Conservation (phyloP, 2,113 vertebrate genomes). For the Rana temporaria region DNA sequence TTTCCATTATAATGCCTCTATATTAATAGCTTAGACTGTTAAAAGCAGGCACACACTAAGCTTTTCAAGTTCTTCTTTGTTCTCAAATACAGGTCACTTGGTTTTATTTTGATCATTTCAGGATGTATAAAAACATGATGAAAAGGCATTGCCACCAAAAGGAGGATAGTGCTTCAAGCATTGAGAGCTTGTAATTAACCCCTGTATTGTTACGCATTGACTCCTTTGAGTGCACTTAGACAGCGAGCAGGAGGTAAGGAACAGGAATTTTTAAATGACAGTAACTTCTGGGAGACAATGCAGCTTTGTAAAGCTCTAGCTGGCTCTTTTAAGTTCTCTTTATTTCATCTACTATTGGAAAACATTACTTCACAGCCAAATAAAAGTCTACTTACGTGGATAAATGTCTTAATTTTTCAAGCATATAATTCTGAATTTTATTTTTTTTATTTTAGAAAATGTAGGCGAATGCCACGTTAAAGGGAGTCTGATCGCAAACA, state of each 20-base stretch:
- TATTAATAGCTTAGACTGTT: background rate
- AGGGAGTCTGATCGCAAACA: too few relatives aligned
- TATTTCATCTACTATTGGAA: slow-evolving; percentile 6
- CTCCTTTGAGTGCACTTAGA: slow-evolving; percentile 6
- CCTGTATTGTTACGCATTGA: slow-evolving; percentile 14
- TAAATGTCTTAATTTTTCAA: background rate
- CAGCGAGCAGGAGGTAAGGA: background rate
- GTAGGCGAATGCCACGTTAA: too few relatives aligned
- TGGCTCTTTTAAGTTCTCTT: background rate
- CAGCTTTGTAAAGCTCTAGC: slow-evolving; percentile 14
- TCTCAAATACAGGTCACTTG: slow-evolving; percentile 8
- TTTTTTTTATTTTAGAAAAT: background rate
- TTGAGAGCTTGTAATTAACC: slow-evolving; percentile 23
- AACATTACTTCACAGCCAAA: background rate
- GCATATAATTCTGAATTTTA: background rate
- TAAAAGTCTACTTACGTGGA: background rate
- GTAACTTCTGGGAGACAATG: slow-evolving; percentile 4
- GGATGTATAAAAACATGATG: slow-evolving; percentile 8
- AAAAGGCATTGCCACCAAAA: slow-evolving; percentile 8
- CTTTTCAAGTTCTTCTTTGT: background rate
- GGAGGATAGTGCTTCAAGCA: slow-evolving; percentile 1
- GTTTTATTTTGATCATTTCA: slow-evolving; percentile 12
- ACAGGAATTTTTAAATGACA: slow-evolving; percentile 2
- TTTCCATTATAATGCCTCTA: background rate
- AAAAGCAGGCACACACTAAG: background rate